A percentile compares a stretch with the other conserved stretches of the same genome.
Conservation (phyloP, 2,113 vertebrate species). For the Sinosuthora webbiana region DNA sequence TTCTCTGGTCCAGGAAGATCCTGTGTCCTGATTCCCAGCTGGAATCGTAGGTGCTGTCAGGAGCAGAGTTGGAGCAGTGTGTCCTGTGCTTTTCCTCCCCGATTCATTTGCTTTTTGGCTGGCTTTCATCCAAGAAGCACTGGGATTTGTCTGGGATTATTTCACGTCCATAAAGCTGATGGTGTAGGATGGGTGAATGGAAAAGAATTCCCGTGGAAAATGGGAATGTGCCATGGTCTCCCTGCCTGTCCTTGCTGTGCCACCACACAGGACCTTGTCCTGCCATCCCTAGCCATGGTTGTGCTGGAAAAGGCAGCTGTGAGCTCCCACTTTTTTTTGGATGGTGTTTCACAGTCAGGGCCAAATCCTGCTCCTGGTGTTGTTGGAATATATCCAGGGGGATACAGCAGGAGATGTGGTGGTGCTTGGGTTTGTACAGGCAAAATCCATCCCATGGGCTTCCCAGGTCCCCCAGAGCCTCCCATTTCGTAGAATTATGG, state of each 20-base stretch:
- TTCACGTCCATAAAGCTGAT: neutral
- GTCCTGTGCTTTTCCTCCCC: neutral
- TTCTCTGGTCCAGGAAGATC: neutral
- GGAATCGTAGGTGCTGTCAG: neutral
- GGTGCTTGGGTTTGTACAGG: neutral
- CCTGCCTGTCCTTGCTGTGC: neutral
- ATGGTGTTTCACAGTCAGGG: neutral
- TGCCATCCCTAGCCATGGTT: neutral
- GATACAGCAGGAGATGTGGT: neutral
- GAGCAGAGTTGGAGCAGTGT: neutral
- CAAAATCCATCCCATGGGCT: neutral
- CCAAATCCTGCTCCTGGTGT: neutral
- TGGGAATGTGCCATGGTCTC: neutral
- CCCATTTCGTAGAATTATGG: neutral
- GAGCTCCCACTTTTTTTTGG: neutral
- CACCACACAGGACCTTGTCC: neutral
- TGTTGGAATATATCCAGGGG: neutral
- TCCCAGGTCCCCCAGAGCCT: neutral
- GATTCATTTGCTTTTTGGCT: rapidly evolving
- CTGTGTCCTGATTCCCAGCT: neutral
- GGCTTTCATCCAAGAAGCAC: neutral
- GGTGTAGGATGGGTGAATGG: neutral
- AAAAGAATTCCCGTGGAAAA: neutral
- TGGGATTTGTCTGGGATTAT: neutral
- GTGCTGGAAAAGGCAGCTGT: neutral